Evolutionary conservation across 2,888 invertebrate genomes (phyloP), one percentile per base, ranked within the genome.

Genomic region (Opisthograptis luteolata): DNA sequence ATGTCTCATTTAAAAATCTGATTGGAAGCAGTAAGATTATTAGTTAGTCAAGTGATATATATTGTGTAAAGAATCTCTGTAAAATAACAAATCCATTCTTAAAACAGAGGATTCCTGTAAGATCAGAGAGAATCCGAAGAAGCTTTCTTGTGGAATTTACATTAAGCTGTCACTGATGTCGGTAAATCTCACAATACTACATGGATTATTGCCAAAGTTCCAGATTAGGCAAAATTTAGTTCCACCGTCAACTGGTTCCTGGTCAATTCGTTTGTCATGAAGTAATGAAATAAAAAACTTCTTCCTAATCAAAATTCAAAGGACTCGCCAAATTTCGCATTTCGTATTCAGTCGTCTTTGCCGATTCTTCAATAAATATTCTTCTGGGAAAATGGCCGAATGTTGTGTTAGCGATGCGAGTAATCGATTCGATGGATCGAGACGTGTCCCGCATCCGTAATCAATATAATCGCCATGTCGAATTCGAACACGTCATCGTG

Each of bases 381-480:
- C 64, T 62, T 66, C 63, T 64, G 61, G 65, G 68, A 67, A 73
- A 68, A 69, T 62, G 64, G n/a, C 62, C 66, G 52, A 69, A 67
- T 61, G 62, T 45, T 48, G 36, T 31, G 35, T 22, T 64, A 54
- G 63, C 61, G 64, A 70, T 60, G 66, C 66, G 70, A 68, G 72
- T 68, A 75, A 75, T 74, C 68, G 73, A 72, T 70, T 62, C 58
- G 34, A 60, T 62, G 57, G 47, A 67, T 58, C 62, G 58, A 57
- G 58, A 72, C 72, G 72, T 66, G 73, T 66, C 61, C 60, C 56
- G 70, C 68, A 73, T 76, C 62, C 48, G 55, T 68, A 71, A 74
- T 71, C 68, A 59, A 67, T 60, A 58, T 67, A 66, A 71, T 66
- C 63, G 64, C 46, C 59, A 54, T 54, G 62, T 61, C 67, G 58